A percentile compares a stretch with the other conserved stretches of the same genome.
Evolutionary conservation across 2,113 vertebrate genomes (phyloP).

Genomic region (Eurystomus gularis): DNA sequence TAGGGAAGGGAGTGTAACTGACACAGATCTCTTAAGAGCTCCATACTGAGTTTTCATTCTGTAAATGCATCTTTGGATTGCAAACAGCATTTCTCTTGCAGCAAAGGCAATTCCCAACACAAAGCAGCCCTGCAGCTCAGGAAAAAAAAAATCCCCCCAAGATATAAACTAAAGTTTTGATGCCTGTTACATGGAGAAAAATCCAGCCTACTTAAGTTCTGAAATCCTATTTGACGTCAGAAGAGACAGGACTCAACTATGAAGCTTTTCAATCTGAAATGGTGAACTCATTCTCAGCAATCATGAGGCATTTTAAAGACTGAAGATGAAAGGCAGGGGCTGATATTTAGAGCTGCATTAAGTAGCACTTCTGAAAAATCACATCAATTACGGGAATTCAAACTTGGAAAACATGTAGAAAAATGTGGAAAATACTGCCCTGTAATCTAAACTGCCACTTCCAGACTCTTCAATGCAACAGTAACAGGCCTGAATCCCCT

Average conservation of each 20-base stretch:
- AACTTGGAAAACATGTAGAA: not conserved
- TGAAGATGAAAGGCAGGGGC: not conserved
- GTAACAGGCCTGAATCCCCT: not conserved
- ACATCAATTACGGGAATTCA: not conserved
- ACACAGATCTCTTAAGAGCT: not conserved
- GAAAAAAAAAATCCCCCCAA: not conserved
- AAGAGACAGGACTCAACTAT: not conserved
- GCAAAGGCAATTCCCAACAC: not conserved
- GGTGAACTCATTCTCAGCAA: not conserved
- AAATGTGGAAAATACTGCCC: not conserved
- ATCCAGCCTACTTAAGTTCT: not conserved
- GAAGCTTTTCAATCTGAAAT: not conserved
- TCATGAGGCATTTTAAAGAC: not conserved
- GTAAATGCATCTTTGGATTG: not conserved
- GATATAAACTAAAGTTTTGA: not conserved
- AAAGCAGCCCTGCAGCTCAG: not conserved
- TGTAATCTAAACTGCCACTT: not conserved
- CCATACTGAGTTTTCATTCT: not conserved
- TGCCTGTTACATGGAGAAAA: not conserved
- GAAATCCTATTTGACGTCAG: not conserved
- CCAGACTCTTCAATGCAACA: not conserved
- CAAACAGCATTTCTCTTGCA: not conserved
- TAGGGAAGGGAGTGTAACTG: not conserved
- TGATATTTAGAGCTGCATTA: not conserved
- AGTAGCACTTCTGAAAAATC: not conserved